Evolutionary conservation across 2,888 invertebrate species (phyloP).

Genomic region (Morinoia aosen): DNA sequence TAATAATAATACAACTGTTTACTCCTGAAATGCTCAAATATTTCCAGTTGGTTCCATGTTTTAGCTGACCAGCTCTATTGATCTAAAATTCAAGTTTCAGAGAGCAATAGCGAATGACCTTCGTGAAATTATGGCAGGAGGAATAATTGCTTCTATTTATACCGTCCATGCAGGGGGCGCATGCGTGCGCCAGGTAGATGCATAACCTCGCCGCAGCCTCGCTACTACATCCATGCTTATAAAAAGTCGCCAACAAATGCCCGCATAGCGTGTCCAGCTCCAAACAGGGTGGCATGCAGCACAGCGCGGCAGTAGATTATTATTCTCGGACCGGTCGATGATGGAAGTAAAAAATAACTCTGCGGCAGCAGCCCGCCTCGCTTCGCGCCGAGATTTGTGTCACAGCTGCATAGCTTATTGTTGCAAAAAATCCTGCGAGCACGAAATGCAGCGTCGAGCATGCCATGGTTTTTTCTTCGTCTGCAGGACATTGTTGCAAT

Average conservation of each 20-base stretch:
- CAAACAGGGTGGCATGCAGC: not conserved
- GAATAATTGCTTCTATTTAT: not conserved
- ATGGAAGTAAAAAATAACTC: slow-evolving; percentile 17
- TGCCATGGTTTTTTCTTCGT: not conserved
- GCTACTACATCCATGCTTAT: not conserved
- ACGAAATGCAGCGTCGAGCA: not conserved
- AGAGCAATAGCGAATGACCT: not conserved
- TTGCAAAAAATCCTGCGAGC: not conserved
- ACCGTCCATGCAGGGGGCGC: not conserved
- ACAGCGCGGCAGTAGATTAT: not conserved
- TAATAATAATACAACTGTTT: too few relatives aligned
- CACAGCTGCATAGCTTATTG: not conserved
- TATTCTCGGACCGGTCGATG: not conserved
- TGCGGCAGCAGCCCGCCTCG: not conserved
- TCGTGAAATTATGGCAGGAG: not conserved
- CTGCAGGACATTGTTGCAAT: not conserved
- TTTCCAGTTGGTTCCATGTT: not conserved
- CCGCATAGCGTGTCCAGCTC: not conserved
- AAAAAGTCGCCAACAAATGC: not conserved
- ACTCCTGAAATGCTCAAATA: not conserved
- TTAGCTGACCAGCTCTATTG: not conserved
- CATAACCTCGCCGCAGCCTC: not conserved
- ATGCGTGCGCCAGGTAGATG: not conserved
- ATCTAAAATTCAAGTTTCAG: not conserved
- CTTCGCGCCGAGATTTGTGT: not conserved